A percentile compares a stretch with the other conserved stretches of the same genome.
phyloP scores from a whole-genome alignment of 2,797 vertebrate species.

The Cephalopachus bancanus region DNA sequence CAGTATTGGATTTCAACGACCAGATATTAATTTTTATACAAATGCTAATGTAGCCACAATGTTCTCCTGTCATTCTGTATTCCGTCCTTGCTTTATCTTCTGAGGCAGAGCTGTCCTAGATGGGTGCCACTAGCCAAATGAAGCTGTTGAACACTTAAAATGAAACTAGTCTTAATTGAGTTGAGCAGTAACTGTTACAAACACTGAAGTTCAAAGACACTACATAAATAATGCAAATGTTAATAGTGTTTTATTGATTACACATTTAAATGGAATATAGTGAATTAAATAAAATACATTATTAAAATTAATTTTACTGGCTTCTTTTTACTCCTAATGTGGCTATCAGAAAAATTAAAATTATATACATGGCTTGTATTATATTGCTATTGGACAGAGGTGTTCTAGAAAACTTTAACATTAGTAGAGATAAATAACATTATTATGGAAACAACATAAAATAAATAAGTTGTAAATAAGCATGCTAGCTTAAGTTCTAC shows the following conservation, averaged over 20 bases:
- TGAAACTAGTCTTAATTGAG: not conserved
- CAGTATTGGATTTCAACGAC: not conserved
- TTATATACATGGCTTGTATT: not conserved
- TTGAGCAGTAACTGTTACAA: not conserved
- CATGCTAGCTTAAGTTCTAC: fast-evolving
- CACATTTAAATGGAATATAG: not conserved
- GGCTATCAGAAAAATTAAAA: not conserved
- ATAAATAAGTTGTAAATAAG: not conserved
- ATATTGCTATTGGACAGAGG: not conserved
- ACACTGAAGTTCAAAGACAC: not conserved
- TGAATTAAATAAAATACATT: not conserved
- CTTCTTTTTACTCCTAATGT: not conserved
- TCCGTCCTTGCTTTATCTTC: not conserved
- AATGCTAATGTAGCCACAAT: not conserved
- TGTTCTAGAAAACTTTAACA: not conserved
- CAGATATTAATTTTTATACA: not conserved
- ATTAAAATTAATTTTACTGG: not conserved
- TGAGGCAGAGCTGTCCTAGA: not conserved
- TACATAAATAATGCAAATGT: not conserved
- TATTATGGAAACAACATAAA: not conserved
- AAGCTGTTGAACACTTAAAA: not conserved
- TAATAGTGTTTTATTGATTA: not conserved
- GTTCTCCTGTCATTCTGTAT: not conserved
- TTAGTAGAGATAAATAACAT: not conserved
- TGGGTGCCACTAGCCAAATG: not conserved